A percentile compares a stretch with the other conserved stretches of the same genome.
These are phyloP conservation scores for Halocynthia roretzi DNA, from an alignment of 23 tunicate species.

Conservation along the genomic window DNA sequence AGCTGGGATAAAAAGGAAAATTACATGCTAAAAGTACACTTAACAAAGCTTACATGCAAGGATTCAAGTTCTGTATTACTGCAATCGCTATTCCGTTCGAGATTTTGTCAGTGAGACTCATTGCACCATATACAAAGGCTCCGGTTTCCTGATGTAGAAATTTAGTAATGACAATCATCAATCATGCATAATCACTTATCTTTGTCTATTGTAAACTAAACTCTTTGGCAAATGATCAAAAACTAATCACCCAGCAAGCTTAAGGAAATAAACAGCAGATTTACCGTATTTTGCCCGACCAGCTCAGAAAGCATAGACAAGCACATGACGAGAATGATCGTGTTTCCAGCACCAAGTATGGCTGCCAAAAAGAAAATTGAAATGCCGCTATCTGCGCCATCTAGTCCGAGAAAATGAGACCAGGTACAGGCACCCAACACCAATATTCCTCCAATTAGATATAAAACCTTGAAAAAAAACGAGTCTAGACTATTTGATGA, in stretches of 20 bases:
- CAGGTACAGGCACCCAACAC: slow-evolving; percentile 60
- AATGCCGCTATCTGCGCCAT: slow-evolving; percentile 8
- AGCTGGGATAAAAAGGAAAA: background rate
- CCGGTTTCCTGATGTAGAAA: slow-evolving; percentile 51
- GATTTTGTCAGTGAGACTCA: slow-evolving; percentile 92
- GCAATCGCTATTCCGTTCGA: slow-evolving; percentile 93
- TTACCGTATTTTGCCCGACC: slow-evolving; percentile 75
- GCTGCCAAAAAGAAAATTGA: slow-evolving; percentile 55
- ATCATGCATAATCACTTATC: too few species aligned
- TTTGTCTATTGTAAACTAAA: too few species aligned
- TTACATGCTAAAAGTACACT: background rate
- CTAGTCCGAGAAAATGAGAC: slow-evolving; percentile 34
- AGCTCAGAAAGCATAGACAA: slow-evolving; percentile 80
- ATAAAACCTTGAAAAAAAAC: slow-evolving; percentile 36
- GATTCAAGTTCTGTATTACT: slow-evolving; percentile 74
- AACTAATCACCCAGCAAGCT: background rate
- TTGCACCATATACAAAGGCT: slow-evolving; percentile 94
- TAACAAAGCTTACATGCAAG: slow-evolving; percentile 59
- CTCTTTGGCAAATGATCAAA: background rate
- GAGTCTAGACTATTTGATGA: background rate
- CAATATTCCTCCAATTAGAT: slow-evolving; percentile 43
- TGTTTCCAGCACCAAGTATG: slow-evolving; percentile 68
- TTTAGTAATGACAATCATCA: background rate
- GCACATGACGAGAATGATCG: slow-evolving; percentile 68
- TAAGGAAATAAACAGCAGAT: background rate